Evolutionary conservation across 1,140 invertebrate species (phyloP), one percentile per base, ranked within the genome.

Genomic region (Asobara japonica): DNA sequence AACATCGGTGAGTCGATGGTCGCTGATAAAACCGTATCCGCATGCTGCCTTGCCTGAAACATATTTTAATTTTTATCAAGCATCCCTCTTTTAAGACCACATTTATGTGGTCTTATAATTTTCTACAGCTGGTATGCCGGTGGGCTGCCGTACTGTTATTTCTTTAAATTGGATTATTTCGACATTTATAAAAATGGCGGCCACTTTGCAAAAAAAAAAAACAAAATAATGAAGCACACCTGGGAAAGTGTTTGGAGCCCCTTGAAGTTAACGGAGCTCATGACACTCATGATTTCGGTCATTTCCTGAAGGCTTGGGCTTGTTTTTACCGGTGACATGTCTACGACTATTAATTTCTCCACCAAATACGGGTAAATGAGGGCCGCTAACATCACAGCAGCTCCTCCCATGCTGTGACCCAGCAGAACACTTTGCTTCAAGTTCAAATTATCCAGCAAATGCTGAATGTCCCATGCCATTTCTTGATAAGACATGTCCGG

Each of bases 391-490:
- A 98, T 97, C 51, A 92, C 91, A 1, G 93, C 88, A 67, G 94
- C 91, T 13, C 96, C 97, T 16, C 96, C 96, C 94, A 98, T 97
- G 71, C 95, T 96, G 79, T 98, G 96, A 0, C 96, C 96, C 72
- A 98, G 84, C 4, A 97, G 77, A 71, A 91, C 87, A 16, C 91
- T 89, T 84, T 91, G 92, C 0, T 88, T 72, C 5, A 95, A 87
- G 0, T 87, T 80, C 51, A 95, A 82, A 62, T 90, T 89, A 36
- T 90, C 83, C 76, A 95, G 84, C 20, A 96, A 86, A 30, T 88
- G 69, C 1, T 90, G 77, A 41, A 97, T 79, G 87, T 98, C 97
- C 73, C 90, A 88, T 3, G 91, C 90, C 89, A 97, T 91, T 13
- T 90, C 85, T 3, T 83, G 77, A 82, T 97, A 97, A 31, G 88